phyloP scores from a whole-genome alignment of 2,797 vertebrate species.

The Myoxocephalus aenaeus region DNA sequence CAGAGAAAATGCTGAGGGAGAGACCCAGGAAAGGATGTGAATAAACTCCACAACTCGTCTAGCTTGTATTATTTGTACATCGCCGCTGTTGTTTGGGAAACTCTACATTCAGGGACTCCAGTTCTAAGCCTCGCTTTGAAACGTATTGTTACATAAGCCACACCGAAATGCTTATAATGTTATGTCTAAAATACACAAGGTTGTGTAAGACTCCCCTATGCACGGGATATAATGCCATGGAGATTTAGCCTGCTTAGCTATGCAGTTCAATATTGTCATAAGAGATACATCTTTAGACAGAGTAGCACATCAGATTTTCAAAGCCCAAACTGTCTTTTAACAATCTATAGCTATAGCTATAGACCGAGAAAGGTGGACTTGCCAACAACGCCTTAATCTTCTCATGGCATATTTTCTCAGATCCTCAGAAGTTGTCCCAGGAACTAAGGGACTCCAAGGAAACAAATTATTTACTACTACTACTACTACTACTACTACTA shows the following conservation, averaged over 20 bases:
- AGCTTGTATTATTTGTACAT: slow-evolving; percentile 1
- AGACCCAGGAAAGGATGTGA: background rate
- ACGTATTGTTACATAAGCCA: slow-evolving; percentile 11
- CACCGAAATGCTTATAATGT: background rate
- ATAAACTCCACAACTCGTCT: background rate
- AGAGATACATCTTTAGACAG: too few species aligned
- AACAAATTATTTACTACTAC: too few species aligned
- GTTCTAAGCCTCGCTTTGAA: slow-evolving; percentile 1
- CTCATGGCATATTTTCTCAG: background rate
- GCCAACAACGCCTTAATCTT: background rate
- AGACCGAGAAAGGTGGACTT: background rate
- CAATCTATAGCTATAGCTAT: background rate
- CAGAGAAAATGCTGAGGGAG: background rate
- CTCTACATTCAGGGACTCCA: background rate
- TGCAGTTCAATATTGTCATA: background rate
- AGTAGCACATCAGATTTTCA: background rate
- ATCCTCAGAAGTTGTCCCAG: background rate
- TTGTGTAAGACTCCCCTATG: background rate
- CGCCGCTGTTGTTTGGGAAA: background rate
- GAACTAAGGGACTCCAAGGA: background rate
- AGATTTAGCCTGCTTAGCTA: background rate
- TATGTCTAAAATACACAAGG: slow-evolving; percentile 10
- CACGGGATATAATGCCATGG: background rate
- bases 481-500: too few species aligned
- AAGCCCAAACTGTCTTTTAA: background rate